Conservation (phyloP, 1,140 invertebrate species). For the Aphelenchoides besseyi region DNA sequence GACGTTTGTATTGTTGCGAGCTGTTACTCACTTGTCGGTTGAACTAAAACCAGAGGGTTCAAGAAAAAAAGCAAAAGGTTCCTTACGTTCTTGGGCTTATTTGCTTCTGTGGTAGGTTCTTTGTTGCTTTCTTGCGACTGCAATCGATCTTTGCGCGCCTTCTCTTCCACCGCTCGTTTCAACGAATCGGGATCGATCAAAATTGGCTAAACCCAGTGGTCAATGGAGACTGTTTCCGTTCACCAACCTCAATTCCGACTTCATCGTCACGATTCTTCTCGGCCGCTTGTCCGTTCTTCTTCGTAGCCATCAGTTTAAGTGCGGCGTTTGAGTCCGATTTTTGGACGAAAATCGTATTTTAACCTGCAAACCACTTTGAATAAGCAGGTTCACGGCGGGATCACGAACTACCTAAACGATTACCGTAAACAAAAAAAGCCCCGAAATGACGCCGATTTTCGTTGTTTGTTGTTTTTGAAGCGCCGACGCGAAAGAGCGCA, state of each 20-base stretch:
- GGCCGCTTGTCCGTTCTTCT: not conserved
- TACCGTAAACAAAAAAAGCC: not conserved
- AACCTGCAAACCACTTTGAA: not conserved
- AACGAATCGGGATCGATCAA: slow-evolving; percentile 9
- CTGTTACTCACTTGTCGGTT: not conserved
- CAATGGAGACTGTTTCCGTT: not conserved
- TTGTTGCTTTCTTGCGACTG: slow-evolving; percentile 13
- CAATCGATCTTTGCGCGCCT: not conserved
- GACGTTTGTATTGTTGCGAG: not conserved
- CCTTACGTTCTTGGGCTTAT: not conserved
- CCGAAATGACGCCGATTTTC: not conserved
- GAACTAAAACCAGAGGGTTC: not conserved
- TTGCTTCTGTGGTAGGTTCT: not conserved
- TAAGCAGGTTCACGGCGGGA: too few relatives aligned
- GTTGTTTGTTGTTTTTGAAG: slow-evolving; percentile 6
- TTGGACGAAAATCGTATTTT: not conserved
- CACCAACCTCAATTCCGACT: not conserved
- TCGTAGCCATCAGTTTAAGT: not conserved
- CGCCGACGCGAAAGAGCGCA: not conserved
- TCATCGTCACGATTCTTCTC: not conserved
- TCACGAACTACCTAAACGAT: too few relatives aligned
- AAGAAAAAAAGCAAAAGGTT: not conserved
- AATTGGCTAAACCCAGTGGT: not conserved
- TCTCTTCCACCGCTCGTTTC: not conserved
- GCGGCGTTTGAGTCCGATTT: not conserved